Evolutionary conservation across 2,888 invertebrate genomes (phyloP), one percentile per base, ranked within the genome.

Genomic region (Hyposoter dolosus): DNA sequence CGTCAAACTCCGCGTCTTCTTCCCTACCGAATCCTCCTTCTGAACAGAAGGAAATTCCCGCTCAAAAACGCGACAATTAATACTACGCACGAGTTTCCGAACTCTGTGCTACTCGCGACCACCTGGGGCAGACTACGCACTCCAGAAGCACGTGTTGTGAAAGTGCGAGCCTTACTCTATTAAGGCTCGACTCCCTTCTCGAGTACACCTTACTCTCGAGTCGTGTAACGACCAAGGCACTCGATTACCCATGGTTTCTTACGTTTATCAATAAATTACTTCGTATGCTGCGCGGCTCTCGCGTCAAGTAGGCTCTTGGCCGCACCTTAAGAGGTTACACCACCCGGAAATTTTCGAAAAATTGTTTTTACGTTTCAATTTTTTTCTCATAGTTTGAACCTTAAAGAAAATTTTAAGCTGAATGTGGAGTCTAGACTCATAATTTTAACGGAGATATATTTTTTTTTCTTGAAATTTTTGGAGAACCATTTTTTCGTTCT

Each of bases 131-230:
- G 50, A 71, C 1, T 50, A 47, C 50, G 71, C 3, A 50, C 71
- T 7, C 50, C 47, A 71, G 50, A 50, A 17, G 0, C 5, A 15
- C 47, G 32, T 15, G 50, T 32, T 28, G 47, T 32, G 3, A 50
- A 50, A 50, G 47, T 45, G 65, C 47, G 71, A 43, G 69, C 71
- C 45, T 43, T 71, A 47, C 45, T 71, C 63, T 66, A 77, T 53
- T 66, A 77, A 40, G 66, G 66, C 15, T 77, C 77, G 23, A 15
- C 77, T 1, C 66, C 63, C 45, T 3, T 65, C 65, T 23, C 28
- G 23, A 47, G 74, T 81, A n/a, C 9, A 81, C 5, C 43, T 81
- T 43, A 50, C 74, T 3, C 81, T 81, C n/a, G 74, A 65, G 50
- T 32, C 80, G 1, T 80, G 63, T 23, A 12, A 17, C 65, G 63